phyloP scores from a whole-genome alignment of 2,888 invertebrate species.

The Labia minor region DNA sequence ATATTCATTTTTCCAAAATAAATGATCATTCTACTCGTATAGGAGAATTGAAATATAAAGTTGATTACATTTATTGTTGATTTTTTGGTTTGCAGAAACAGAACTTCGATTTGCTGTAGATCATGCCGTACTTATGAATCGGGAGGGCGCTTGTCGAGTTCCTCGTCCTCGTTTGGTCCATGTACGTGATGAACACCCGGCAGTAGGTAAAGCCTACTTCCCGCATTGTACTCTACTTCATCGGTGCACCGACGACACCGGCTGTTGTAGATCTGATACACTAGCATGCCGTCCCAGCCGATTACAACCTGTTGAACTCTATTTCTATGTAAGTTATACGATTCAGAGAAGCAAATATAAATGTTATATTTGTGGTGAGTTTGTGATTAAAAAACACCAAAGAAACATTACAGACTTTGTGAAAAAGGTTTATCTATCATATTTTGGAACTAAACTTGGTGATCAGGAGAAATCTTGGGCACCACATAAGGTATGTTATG shows the following conservation, averaged over 20 bases:
- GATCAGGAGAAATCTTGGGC: too few species aligned
- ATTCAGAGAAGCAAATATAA: too few species aligned
- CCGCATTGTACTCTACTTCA: conserved; percentile 80
- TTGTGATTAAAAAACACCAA: too few species aligned
- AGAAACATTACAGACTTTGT: too few species aligned
- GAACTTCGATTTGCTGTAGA: conserved; percentile 35
- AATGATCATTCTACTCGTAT: too few species aligned
- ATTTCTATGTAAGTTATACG: conserved; percentile 69
- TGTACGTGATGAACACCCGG: conserved; percentile 59
- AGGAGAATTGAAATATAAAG: too few species aligned
- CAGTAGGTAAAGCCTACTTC: conserved; percentile 60
- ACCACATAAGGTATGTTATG: too few species aligned
- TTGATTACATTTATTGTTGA: too few species aligned
- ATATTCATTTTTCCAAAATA: too few species aligned
- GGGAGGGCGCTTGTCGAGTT: conserved; percentile 49
- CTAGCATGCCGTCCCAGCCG: conserved; percentile 68
- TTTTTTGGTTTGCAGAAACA: conserved; percentile 34
- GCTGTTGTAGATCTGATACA: conserved; percentile 65
- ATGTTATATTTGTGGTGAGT: too few species aligned
- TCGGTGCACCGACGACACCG: conserved; percentile 76
- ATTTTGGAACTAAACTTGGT: too few species aligned
- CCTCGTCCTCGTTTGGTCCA: conserved; percentile 67
- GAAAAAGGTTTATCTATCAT: too few species aligned
- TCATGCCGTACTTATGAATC: conserved; percentile 38
- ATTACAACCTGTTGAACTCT: conserved; percentile 57